Conservation (phyloP, 1,140 invertebrate species). For the Pseudobourletiella spinata region DNA sequence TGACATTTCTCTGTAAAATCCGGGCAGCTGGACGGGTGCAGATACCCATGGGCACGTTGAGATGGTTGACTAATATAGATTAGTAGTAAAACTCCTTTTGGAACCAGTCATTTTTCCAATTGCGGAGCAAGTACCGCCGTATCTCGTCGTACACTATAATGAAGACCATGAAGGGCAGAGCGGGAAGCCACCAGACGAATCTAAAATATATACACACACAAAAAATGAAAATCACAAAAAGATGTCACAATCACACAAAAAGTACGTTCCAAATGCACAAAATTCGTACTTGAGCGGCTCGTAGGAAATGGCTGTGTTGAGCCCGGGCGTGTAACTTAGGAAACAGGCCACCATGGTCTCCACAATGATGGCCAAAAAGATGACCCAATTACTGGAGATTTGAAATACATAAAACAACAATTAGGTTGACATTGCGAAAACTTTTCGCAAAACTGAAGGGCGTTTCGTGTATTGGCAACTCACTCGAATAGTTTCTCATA, state of each 20-base stretch:
- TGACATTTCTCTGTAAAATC: too few relatives aligned
- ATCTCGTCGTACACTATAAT: slow-evolving; percentile 53
- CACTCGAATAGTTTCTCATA: slow-evolving; percentile 31
- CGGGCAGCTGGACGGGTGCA: too few relatives aligned
- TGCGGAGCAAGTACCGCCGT: slow-evolving; percentile 48
- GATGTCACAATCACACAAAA: slow-evolving; percentile 4
- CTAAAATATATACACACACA: too few relatives aligned
- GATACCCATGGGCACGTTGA: background rate
- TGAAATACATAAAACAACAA: too few relatives aligned
- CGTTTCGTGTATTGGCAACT: too few relatives aligned
- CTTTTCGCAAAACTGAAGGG: too few relatives aligned
- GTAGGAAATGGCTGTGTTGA: slow-evolving; percentile 38
- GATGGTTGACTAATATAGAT: background rate
- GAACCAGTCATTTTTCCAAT: slow-evolving; percentile 45
- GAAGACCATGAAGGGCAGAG: slow-evolving; percentile 49
- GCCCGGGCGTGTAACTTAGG: slow-evolving; percentile 40
- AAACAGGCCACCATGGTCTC: slow-evolving; percentile 7
- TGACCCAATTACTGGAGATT: slow-evolving; percentile 14
- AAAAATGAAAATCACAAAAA: slow-evolving; percentile 14
- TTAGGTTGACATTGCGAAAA: too few relatives aligned
- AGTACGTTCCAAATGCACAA: background rate
- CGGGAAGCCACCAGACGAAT: slow-evolving; percentile 53
- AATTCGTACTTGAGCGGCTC: slow-evolving; percentile 35
- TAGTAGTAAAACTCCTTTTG: slow-evolving; percentile 56
- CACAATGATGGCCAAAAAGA: slow-evolving; percentile 1